phyloP scores from a whole-genome alignment of 2,888 invertebrate species.

The Acanthosepion lycidas region DNA sequence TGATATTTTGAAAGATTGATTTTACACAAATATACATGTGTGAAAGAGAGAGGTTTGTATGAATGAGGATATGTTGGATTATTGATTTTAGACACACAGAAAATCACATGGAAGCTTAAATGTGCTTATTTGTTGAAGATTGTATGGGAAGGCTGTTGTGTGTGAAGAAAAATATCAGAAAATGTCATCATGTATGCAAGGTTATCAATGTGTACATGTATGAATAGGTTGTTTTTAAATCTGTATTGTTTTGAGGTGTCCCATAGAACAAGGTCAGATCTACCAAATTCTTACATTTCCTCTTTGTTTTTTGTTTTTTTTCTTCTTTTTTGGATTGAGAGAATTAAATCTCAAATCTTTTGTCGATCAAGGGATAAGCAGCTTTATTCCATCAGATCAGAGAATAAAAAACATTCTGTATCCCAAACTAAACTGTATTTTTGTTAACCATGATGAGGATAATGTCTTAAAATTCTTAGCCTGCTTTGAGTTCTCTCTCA shows the following conservation, averaged over 20 bases:
- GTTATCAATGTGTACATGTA: background rate
- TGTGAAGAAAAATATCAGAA: background rate
- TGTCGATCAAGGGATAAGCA: background rate
- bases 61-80: background rate
- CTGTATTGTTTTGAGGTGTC: background rate
- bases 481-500: background rate
- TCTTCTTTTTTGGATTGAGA: background rate
- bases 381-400: conserved; percentile 14
- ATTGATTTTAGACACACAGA: background rate
- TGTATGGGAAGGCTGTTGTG: background rate
- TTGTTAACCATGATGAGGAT: background rate
- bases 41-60: background rate
- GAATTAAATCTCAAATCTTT: conserved; percentile 23
- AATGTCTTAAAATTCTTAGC: background rate
- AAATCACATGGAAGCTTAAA: background rate
- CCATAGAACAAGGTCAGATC: background rate
- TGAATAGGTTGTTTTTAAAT: background rate
- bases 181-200: background rate
- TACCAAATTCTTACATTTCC: background rate
- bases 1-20: too few relatives aligned
- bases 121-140: background rate
- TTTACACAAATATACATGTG: background rate
- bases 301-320: background rate
- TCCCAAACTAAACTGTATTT: conserved; percentile 1
- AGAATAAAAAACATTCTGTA: background rate